These are phyloP conservation scores for Amblyopsis rosae DNA, from an alignment of 2,113 vertebrate species.

Conservation along the genomic window DNA sequence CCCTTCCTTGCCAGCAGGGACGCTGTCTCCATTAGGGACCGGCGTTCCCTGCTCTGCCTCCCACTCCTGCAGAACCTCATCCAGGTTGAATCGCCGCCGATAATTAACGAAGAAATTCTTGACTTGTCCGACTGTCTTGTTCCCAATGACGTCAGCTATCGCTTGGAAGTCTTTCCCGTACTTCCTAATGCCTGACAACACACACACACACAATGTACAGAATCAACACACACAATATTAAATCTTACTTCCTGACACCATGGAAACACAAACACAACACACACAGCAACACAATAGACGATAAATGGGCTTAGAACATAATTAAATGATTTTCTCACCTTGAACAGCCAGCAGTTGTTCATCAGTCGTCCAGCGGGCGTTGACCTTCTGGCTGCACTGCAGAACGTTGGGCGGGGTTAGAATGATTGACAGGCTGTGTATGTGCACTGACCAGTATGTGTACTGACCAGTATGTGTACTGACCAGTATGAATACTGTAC, in stretches of 20 bases:
- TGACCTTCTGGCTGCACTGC: slow-evolving; percentile 96
- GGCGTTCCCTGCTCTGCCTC: slow-evolving; percentile 97
- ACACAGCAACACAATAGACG: background rate
- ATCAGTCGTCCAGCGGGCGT: slow-evolving; percentile 98
- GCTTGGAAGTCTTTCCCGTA: slow-evolving; percentile 99
- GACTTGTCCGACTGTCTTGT: slow-evolving; percentile 99
- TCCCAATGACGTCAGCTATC: slow-evolving; percentile 99
- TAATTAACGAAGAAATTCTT: slow-evolving; percentile 99
- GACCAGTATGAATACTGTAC: background rate
- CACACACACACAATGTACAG: no score
- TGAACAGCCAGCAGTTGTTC: slow-evolving; percentile 98
- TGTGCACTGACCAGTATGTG: background rate
- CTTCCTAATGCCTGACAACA: slow-evolving; percentile 88
- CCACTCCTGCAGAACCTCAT: slow-evolving; percentile 99
- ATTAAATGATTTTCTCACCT: slow-evolving; percentile 75
- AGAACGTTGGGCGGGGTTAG: slow-evolving; percentile 45
- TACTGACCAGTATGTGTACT: background rate
- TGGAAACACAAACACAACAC: no score
- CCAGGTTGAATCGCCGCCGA: slow-evolving; percentile 98
- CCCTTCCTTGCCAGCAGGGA: slow-evolving; percentile 90
- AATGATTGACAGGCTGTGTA: background rate
- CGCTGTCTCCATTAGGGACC: slow-evolving; percentile 90
- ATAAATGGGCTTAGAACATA: background rate
- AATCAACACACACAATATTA: no score
- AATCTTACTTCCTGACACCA: no score